Conservation (phyloP, 2,888 invertebrate genomes). For the Hetaerina titia region DNA sequence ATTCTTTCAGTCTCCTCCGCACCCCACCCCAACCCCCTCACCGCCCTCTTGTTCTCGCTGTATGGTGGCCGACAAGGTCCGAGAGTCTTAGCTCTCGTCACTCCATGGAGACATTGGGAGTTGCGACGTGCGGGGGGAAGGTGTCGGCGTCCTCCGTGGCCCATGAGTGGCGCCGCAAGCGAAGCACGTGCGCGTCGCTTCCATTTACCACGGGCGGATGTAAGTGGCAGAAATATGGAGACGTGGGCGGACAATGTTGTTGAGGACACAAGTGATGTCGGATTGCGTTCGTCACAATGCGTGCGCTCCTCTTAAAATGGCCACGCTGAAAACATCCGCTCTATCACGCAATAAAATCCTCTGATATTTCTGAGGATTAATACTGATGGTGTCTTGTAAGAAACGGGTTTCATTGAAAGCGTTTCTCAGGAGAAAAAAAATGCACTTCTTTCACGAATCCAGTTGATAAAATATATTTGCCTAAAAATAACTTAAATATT, state of each 20-base stretch:
- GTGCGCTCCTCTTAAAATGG: background rate
- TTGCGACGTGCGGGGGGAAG: background rate
- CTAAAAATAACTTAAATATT: too few relatives aligned
- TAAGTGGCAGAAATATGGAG: background rate
- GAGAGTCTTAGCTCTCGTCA: background rate
- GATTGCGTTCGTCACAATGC: background rate
- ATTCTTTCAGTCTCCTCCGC: background rate
- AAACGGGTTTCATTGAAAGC: too few relatives aligned
- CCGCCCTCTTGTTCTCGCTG: background rate
- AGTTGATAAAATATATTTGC: too few relatives aligned
- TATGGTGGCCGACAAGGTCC: background rate
- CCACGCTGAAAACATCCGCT: too few relatives aligned
- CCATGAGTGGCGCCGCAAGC: background rate
- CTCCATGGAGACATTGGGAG: background rate
- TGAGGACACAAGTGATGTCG: background rate
- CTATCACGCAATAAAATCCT: too few relatives aligned
- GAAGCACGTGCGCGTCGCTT: background rate
- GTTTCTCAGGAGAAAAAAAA: too few relatives aligned
- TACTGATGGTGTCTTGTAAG: too few relatives aligned
- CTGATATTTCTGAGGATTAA: too few relatives aligned
- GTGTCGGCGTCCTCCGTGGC: background rate
- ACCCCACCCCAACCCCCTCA: too few relatives aligned
- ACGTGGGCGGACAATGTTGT: background rate
- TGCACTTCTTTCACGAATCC: too few relatives aligned
- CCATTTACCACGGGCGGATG: background rate